Evolutionary conservation across 2,797 vertebrate species (phyloP), one percentile per base, ranked within the genome.

Genomic region (Coccyzus lansbergi): DNA sequence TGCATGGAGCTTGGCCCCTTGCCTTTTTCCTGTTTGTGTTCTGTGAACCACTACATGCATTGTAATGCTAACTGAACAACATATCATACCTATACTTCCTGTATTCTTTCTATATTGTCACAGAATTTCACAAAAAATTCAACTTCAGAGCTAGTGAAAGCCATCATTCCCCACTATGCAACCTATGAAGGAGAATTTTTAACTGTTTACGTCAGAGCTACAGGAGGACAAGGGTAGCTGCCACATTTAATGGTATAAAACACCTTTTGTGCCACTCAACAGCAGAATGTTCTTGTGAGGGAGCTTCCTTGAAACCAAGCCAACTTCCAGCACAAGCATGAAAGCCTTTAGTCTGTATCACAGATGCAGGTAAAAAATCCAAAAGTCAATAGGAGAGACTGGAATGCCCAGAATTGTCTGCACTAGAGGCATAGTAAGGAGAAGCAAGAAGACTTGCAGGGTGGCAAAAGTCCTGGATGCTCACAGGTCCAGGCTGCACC

Each of bases 371-470:
- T 15, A 38, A 64, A 78, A 75, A 63, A 25, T 65, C 31, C 20
- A 38, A 8, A 70, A 69, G 18, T 5, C 52, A 65, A 53, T 63
- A 79, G 38, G 20, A 68, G 53, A 62, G 48, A 28, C 26, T 3
- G 1, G 25, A 25, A n/a, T 0, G 0, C 24, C 26, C 40, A 18
- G 8, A 53, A 4, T 5, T 28, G 0, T 12, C 25, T 64, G 20
- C 10, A 21, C 56, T 46, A 36, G 29, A 42, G 44, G 21, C 33
- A 29, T 25, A 16, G 46, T 34, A 40, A 84, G 63, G 58, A 81
- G 26, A 49, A 83, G 44, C 11, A 33, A 65, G 38, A 12, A 62
- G 38, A 10, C 52, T 33, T 5, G n/a, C 25, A 40, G 25, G 18
- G 48, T 24, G 56, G 52, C 1, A 0, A 56, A 71, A 29, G 29